Conservation (phyloP, 2,797 vertebrate genomes). For the Gouania willdenowi region DNA sequence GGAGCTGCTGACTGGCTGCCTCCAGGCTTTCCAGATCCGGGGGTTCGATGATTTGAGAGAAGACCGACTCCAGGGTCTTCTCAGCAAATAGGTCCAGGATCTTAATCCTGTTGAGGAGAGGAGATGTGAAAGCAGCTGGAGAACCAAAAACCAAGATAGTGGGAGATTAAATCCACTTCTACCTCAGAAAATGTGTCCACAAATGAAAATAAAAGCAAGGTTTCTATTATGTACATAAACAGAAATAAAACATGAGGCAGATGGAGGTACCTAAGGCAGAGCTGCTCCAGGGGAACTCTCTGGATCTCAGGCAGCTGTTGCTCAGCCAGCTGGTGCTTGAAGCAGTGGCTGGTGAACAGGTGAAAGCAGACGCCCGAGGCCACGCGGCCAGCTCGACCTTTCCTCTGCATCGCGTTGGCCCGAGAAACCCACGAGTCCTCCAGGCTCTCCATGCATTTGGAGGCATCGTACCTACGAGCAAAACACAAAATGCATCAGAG, state of each 20-base stretch:
- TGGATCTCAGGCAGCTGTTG: constrained; percentile 96
- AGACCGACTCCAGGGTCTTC: constrained; percentile 82
- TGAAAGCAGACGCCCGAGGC: constrained; percentile 95
- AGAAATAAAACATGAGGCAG: constrained; percentile 8
- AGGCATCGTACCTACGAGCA: constrained; percentile 83
- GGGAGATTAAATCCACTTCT: too few relatives aligned
- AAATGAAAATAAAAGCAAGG: too few relatives aligned
- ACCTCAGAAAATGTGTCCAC: too few relatives aligned
- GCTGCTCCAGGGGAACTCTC: constrained; percentile 92
- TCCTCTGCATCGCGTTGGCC: constrained; percentile 92
- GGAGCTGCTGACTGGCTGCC: constrained; percentile 85
- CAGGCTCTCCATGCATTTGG: constrained; percentile 97
- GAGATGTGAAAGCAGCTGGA: too few relatives aligned
- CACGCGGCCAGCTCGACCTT: constrained; percentile 91
- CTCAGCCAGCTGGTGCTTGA: constrained; percentile 84
- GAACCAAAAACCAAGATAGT: not conserved
- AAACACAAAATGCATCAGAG: not conserved
- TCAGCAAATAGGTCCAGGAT: constrained; percentile 90
- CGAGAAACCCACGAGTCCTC: constrained; percentile 94
- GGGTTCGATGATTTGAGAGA: constrained; percentile 89
- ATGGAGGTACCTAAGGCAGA: constrained; percentile 85
- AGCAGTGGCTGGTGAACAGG: constrained; percentile 94
- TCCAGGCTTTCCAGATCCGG: constrained; percentile 79
- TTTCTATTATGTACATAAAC: not conserved
- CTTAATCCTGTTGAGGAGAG: constrained; percentile 82